A percentile compares a stretch with the other conserved stretches of the same genome.
These are phyloP conservation scores for Stigmatopora argus DNA, from an alignment of 2,113 vertebrate genomes.

Conservation along the genomic window DNA sequence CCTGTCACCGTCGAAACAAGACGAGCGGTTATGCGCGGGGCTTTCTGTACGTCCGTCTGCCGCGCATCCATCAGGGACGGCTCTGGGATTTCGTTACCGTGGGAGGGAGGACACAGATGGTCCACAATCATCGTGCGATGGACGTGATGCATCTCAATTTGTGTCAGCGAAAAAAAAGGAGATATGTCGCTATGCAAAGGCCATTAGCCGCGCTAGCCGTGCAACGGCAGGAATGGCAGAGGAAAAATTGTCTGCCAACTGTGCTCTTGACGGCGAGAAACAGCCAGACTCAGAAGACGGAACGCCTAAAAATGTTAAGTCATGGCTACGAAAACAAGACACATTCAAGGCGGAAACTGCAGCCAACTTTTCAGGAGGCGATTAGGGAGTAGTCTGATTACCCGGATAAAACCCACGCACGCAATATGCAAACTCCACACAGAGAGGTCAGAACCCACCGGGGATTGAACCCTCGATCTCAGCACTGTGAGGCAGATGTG, in stretches of 20 bases:
- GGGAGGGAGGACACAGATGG: constrained; percentile 57
- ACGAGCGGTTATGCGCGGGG: constrained; percentile 45
- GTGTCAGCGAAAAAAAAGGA: constrained; percentile 44
- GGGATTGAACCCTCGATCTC: too few relatives aligned
- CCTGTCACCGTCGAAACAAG: constrained; percentile 56
- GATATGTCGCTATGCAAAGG: constrained; percentile 57
- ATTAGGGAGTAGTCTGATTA: too few relatives aligned
- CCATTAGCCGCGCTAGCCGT: constrained; percentile 42
- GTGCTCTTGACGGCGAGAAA: constrained; percentile 24
- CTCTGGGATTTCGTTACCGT: constrained; percentile 44
- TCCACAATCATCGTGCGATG: constrained; percentile 60
- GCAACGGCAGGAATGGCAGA: constrained; percentile 34
- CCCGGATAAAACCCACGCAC: too few relatives aligned
- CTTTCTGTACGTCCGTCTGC: constrained; percentile 46
- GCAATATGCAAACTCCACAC: too few relatives aligned
- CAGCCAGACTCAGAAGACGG: constrained; percentile 5
- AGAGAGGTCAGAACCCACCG: not conserved
- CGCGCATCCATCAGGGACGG: constrained; percentile 55
- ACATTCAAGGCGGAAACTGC: not conserved
- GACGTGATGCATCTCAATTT: constrained; percentile 62
- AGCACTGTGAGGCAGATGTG: too few relatives aligned
- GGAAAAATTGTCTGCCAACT: constrained; percentile 45
- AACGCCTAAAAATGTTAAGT: not conserved
- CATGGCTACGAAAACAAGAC: not conserved
- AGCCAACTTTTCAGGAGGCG: too few relatives aligned